These are phyloP conservation scores for Chrysopilus asiliformis DNA, from an alignment of 2,888 invertebrate species.

Conservation along the genomic window DNA sequence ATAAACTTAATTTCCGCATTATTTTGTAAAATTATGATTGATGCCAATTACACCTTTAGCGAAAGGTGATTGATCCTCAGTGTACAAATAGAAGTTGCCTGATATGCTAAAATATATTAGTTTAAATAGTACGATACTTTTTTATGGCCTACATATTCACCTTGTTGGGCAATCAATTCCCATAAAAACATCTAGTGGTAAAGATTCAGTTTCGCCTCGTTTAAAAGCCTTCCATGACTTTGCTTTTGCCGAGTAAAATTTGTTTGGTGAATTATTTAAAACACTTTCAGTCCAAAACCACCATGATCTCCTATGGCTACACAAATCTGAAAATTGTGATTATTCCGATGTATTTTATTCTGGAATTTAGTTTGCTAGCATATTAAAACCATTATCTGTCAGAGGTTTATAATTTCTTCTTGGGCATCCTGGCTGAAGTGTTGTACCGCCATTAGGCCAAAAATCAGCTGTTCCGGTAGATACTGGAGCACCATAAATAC, in stretches of 20 bases:
- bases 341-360: not conserved
- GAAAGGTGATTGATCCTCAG: slow-evolving; percentile 29
- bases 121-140: not conserved
- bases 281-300: slow-evolving; percentile 40
- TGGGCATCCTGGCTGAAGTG: slow-evolving; percentile 19
- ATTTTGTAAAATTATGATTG: too few species aligned
- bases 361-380: not conserved
- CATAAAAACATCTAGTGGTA: slow-evolving; percentile 2
- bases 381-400: slow-evolving; percentile 14
- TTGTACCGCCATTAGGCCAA: slow-evolving; percentile 22
- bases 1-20: too few species aligned
- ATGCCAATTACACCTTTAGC: slow-evolving; percentile 27
- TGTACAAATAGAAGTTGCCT: slow-evolving; percentile 34
- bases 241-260: slow-evolving; percentile 39
- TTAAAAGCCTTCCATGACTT: slow-evolving; percentile 38
- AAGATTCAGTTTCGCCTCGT: slow-evolving; percentile 12
- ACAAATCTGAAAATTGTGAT: slow-evolving; percentile 31
- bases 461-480: slow-evolving; percentile 40
- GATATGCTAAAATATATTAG: slow-evolving; percentile 19
- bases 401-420: slow-evolving; percentile 14
- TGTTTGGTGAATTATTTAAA: slow-evolving; percentile 1
- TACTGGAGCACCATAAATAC: slow-evolving; percentile 40
- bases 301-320: slow-evolving; percentile 44
- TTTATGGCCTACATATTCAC: slow-evolving; percentile 1
- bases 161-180: slow-evolving; percentile 6